A percentile compares a stretch with the other conserved stretches of the same genome.
Conservation (phyloP, 2,888 invertebrate genomes). For the Platypus cylindrus region DNA sequence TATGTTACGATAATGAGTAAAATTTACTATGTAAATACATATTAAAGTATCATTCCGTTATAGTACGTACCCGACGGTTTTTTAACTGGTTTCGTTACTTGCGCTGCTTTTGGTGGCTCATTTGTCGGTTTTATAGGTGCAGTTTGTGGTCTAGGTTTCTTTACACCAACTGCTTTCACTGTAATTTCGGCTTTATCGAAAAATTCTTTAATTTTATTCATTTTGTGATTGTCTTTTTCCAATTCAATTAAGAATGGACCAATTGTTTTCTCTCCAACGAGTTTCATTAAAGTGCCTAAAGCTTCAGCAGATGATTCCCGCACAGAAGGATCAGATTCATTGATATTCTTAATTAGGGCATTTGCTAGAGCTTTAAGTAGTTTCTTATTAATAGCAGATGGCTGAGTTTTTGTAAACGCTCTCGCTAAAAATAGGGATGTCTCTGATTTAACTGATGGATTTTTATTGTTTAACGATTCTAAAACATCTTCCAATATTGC, state of each 20-base stretch:
- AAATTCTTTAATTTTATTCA: slow-evolving; percentile 87
- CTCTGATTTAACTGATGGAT: slow-evolving; percentile 81
- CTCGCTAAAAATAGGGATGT: slow-evolving; percentile 74
- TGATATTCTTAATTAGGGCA: slow-evolving; percentile 63
- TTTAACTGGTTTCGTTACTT: slow-evolving; percentile 2
- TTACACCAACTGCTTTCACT: slow-evolving; percentile 43
- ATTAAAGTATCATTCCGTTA: slow-evolving; percentile 9
- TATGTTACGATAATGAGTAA: slow-evolving; percentile 2
- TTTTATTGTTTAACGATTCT: slow-evolving; percentile 80
- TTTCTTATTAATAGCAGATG: slow-evolving; percentile 78
- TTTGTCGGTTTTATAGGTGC: slow-evolving; percentile 34
- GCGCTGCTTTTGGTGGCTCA: neutral
- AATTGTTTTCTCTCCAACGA: slow-evolving; percentile 85
- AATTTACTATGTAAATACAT: slow-evolving; percentile 3
- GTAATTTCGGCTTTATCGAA: slow-evolving; percentile 84
- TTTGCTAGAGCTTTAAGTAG: slow-evolving; percentile 70
- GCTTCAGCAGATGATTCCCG: slow-evolving; percentile 89
- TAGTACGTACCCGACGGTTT: slow-evolving; percentile 6
- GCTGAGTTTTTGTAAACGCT: slow-evolving; percentile 68
- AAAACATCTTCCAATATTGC: slow-evolving; percentile 74
- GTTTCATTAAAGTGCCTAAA: slow-evolving; percentile 84
- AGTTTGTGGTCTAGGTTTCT: slow-evolving; percentile 21
- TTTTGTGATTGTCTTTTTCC: slow-evolving; percentile 82
- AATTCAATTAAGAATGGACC: slow-evolving; percentile 76
- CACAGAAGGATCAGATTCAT: slow-evolving; percentile 75